Evolutionary conservation across 2,888 invertebrate species (phyloP).

Genomic region (Cerastoderma edule): DNA sequence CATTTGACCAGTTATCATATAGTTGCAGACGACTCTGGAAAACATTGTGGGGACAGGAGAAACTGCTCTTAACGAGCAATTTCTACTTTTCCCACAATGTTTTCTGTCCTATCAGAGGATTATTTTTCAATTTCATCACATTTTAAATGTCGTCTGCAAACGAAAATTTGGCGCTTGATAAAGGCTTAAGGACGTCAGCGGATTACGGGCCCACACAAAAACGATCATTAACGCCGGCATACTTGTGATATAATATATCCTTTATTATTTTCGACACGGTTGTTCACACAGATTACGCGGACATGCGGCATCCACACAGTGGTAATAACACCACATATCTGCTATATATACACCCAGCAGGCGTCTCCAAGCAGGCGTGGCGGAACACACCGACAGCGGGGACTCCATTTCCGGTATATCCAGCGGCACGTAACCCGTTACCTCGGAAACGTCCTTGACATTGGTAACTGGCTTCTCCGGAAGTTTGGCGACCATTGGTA

Average conservation of each 20-base stretch:
- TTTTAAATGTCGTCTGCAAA: too few relatives aligned
- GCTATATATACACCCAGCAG: not conserved
- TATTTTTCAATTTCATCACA: too few relatives aligned
- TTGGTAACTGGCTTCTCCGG: not conserved
- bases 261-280: conserved; percentile 7
- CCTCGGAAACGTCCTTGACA: not conserved
- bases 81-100: too few relatives aligned
- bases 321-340: conserved; percentile 9
- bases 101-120: too few relatives aligned
- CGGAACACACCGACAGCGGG: not conserved
- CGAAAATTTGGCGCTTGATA: too few relatives aligned
- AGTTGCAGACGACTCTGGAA: too few relatives aligned
- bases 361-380: conserved; percentile 4
- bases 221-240: not conserved
- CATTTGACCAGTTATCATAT: too few relatives aligned
- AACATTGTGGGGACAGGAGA: too few relatives aligned
- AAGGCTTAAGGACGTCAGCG: too few relatives aligned
- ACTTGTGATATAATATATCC: not conserved
- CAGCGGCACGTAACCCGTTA: conserved; percentile 12
- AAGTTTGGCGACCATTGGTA: not conserved
- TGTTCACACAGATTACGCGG: conserved; percentile 3
- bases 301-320: conserved; percentile 1
- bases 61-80: too few relatives aligned
- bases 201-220: not conserved
- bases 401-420: not conserved